Percentiles rank a stretch among this genome's conserved stretches.
These are phyloP conservation scores for Hydriomena furcata DNA, from an alignment of 2,888 invertebrate genomes.

Conservation along the genomic window DNA sequence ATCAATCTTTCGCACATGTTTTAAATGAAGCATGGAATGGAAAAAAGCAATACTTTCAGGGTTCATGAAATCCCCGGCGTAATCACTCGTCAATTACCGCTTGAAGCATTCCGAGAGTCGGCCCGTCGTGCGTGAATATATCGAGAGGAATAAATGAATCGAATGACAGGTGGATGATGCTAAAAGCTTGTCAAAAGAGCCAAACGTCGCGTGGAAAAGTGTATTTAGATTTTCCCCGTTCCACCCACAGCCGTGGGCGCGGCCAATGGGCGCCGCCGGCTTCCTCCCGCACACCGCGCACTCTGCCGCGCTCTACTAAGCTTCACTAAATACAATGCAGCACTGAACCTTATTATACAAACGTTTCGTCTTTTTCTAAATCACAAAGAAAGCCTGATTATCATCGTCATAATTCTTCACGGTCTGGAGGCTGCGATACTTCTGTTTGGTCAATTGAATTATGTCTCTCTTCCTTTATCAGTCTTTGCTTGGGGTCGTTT, in stretches of 20 bases:
- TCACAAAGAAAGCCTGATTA: slow-evolving; percentile 36
- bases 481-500: slow-evolving; percentile 7
- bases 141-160: slow-evolving; percentile 53
- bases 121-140: slow-evolving; percentile 45
- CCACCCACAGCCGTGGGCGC: slow-evolving; percentile 73
- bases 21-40: slow-evolving; percentile 21
- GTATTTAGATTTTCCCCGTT: slow-evolving; percentile 66
- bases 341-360: slow-evolving; percentile 33
- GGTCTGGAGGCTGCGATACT: slow-evolving; percentile 30
- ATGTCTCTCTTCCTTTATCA: slow-evolving; percentile 8
- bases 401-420: slow-evolving; percentile 36
- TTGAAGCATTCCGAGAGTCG: slow-evolving; percentile 49
- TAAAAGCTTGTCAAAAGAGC: slow-evolving; percentile 79
- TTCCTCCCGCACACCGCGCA: slow-evolving; percentile 49
- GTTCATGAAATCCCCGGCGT: slow-evolving; percentile 52
- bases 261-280: slow-evolving; percentile 69
- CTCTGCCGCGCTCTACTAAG: slow-evolving; percentile 49
- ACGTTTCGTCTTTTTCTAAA: slow-evolving; percentile 34
- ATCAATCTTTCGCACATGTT: slow-evolving; percentile 20
- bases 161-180: slow-evolving; percentile 67
- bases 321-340: slow-evolving; percentile 52
- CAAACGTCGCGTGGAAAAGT: slow-evolving; percentile 61
- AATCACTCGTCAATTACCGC: slow-evolving; percentile 58
- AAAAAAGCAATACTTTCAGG: slow-evolving; percentile 22
- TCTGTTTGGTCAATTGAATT: slow-evolving; percentile 25